phyloP scores from a whole-genome alignment of 2,113 vertebrate genomes.

The Perca fluviatilis region DNA sequence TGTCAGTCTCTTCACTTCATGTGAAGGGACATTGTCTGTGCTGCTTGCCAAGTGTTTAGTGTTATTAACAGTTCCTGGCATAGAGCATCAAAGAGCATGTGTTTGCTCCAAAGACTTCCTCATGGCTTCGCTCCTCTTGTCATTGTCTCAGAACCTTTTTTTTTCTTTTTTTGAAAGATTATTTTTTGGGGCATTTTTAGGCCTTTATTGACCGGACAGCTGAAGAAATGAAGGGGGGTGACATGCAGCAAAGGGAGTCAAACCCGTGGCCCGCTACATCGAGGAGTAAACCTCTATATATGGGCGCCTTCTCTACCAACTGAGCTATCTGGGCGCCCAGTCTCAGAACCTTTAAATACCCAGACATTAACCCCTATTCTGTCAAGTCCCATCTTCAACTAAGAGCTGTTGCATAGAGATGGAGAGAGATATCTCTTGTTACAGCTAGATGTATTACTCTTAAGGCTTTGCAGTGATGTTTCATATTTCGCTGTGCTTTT shows the following conservation, averaged over 20 bases:
- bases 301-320: too few species aligned
- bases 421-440: not conserved
- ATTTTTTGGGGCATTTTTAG: too few species aligned
- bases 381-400: conserved; percentile 6
- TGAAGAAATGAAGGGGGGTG: too few species aligned
- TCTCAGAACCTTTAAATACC: conserved; percentile 38
- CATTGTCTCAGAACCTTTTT: conserved; percentile 32
- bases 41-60: not conserved
- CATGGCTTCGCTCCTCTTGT: not conserved
- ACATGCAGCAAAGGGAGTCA: too few species aligned
- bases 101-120: conserved; percentile 16
- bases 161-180: too few species aligned
- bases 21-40: not conserved
- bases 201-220: too few species aligned
- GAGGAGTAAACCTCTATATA: too few species aligned
- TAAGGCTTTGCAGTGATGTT: conserved; percentile 28
- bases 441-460: conserved; percentile 14
- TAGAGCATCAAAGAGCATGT: conserved; percentile 28
- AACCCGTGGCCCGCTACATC: too few species aligned
- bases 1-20: not conserved
- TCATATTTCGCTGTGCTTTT: conserved; percentile 1
- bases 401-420: conserved; percentile 12
- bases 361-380: conserved; percentile 3
- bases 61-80: not conserved
- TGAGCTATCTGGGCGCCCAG: not conserved